Percentiles rank a stretch among this genome's conserved stretches.
Conservation (phyloP, 2,888 invertebrate species). For the Ganaspis brasiliensis region DNA sequence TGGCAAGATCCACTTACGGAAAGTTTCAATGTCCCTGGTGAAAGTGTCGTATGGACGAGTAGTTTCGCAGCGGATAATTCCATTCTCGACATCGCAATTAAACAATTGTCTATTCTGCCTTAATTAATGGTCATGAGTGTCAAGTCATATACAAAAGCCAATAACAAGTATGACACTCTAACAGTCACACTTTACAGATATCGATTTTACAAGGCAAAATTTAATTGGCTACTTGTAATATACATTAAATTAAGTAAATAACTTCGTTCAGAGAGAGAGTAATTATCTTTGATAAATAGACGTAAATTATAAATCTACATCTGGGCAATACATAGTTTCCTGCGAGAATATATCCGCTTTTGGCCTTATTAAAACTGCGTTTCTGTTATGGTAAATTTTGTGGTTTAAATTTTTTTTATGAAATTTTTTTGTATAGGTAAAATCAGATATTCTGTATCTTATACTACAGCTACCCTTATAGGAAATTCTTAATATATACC, state of each 20-base stretch:
- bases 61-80: slow-evolving; percentile 6
- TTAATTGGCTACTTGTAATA: not conserved
- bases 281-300: too few relatives aligned
- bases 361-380: too few relatives aligned
- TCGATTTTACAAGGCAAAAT: not conserved
- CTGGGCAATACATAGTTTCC: too few relatives aligned
- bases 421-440: too few relatives aligned
- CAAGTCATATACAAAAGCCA: not conserved
- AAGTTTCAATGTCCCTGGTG: slow-evolving; percentile 13
- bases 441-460: too few relatives aligned
- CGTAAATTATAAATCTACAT: too few relatives aligned
- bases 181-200: not conserved
- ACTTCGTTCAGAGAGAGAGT: too few relatives aligned
- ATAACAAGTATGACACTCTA: not conserved
- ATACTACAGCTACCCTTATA: too few relatives aligned
- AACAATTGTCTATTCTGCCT: not conserved
- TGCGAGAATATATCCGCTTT: too few relatives aligned
- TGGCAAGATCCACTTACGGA: not conserved
- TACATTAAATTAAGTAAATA: not conserved
- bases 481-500: too few relatives aligned
- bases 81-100: slow-evolving; percentile 12
- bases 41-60: slow-evolving; percentile 3
- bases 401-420: too few relatives aligned
- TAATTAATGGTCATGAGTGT: slow-evolving; percentile 10
- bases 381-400: too few relatives aligned